phyloP scores from a whole-genome alignment of 2,888 invertebrate species.

The Erebia palarica region DNA sequence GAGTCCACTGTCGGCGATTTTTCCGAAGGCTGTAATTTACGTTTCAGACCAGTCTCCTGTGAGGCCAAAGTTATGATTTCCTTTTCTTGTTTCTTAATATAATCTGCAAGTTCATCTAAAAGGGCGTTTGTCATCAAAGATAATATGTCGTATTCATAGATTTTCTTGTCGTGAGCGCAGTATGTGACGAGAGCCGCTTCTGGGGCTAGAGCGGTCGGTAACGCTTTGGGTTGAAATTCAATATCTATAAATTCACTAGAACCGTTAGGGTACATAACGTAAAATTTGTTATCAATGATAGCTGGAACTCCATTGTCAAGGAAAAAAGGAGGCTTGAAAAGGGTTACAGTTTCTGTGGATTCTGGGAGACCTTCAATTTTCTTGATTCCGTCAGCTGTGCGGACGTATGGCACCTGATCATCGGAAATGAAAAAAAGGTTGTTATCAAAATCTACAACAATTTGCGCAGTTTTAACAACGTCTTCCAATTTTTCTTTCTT shows the following conservation, averaged over 20 bases:
- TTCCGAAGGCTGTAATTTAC: background rate
- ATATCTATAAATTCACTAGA: slow-evolving; percentile 47
- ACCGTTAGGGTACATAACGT: slow-evolving; percentile 54
- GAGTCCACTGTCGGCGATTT: too few relatives aligned
- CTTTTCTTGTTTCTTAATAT: slow-evolving; percentile 46
- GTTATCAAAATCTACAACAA: slow-evolving; percentile 57
- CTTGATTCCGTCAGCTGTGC: slow-evolving; percentile 47
- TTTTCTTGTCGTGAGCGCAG: slow-evolving; percentile 60
- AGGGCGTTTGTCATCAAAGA: slow-evolving; percentile 30
- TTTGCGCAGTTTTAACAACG: slow-evolving; percentile 55
- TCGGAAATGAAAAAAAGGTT: slow-evolving; percentile 59
- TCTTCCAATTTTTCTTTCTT: slow-evolving; percentile 54
- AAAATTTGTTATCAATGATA: slow-evolving; percentile 51
- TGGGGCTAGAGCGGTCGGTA: slow-evolving; percentile 57
- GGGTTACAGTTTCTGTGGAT: slow-evolving; percentile 45
- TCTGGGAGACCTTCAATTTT: slow-evolving; percentile 58
- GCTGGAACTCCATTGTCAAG: slow-evolving; percentile 50
- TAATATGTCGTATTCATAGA: slow-evolving; percentile 62
- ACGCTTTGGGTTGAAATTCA: slow-evolving; percentile 44
- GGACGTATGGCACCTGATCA: slow-evolving; percentile 54
- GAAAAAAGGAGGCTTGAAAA: slow-evolving; percentile 58
- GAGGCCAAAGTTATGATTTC: slow-evolving; percentile 43
- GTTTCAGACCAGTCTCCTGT: background rate
- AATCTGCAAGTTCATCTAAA: slow-evolving; percentile 47
- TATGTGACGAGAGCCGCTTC: slow-evolving; percentile 60